These are phyloP conservation scores for Cichladusa arquata DNA, from an alignment of 2,113 vertebrate species.

Conservation along the genomic window DNA sequence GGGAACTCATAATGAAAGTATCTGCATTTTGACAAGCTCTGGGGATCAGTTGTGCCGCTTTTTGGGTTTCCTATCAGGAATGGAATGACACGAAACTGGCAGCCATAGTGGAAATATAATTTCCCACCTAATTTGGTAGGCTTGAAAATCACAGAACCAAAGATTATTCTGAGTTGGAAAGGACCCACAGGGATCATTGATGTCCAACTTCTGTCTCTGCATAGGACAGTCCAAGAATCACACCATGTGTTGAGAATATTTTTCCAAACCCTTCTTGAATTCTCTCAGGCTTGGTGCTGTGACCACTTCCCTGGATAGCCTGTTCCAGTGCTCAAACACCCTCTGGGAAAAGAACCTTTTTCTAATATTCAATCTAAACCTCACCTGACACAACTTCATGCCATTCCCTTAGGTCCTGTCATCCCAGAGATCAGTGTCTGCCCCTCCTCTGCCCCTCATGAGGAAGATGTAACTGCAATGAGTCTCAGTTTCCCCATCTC, in stretches of 20 bases:
- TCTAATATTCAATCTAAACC: neutral
- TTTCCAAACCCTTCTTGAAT: neutral
- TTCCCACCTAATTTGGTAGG: neutral
- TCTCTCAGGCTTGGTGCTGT: neutral
- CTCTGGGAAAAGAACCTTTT: neutral
- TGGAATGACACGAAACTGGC: neutral
- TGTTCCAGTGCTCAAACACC: neutral
- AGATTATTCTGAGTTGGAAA: neutral
- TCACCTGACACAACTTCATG: neutral
- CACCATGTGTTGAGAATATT: neutral
- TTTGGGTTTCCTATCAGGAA: neutral
- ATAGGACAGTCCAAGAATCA: neutral
- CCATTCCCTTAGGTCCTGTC: neutral
- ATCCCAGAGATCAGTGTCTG: neutral
- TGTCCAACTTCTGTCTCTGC: neutral
- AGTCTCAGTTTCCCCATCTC: neutral
- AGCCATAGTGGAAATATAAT: neutral
- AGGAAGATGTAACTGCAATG: neutral
- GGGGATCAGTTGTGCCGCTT: neutral
- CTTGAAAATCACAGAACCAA: neutral
- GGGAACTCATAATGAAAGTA: neutral
- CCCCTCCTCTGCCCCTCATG: rapidly evolving
- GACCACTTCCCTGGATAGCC: neutral
- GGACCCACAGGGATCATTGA: no score
- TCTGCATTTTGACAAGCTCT: neutral